These are phyloP conservation scores for Tetropium fuscum DNA, from an alignment of 2,888 invertebrate genomes.

Conservation along the genomic window DNA sequence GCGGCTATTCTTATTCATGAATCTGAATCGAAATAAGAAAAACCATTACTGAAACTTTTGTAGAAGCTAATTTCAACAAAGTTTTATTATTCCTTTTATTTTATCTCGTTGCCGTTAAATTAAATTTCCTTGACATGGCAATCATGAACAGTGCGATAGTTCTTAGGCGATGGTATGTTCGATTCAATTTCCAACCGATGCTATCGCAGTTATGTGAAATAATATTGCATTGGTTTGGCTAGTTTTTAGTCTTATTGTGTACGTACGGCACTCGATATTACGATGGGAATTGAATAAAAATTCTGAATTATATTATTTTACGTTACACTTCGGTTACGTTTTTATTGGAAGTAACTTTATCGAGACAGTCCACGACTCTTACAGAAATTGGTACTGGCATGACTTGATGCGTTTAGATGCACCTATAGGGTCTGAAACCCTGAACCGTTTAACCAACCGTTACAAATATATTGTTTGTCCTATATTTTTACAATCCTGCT, in stretches of 20 bases:
- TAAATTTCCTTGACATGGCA: slow-evolving; percentile 40
- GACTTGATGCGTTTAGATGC: no score
- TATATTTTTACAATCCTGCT: no score
- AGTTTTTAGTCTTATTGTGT: slow-evolving; percentile 26
- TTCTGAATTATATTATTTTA: slow-evolving; percentile 31
- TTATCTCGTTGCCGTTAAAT: slow-evolving; percentile 39
- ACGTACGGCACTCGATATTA: slow-evolving; percentile 13
- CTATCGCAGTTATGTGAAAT: slow-evolving; percentile 39
- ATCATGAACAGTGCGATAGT: slow-evolving; percentile 40
- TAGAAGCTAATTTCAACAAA: slow-evolving; percentile 35
- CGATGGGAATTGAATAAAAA: slow-evolving; percentile 26
- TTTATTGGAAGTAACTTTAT: background rate
- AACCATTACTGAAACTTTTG: slow-evolving; percentile 19
- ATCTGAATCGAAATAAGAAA: slow-evolving; percentile 8
- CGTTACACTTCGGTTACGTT: slow-evolving; percentile 9
- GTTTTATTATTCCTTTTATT: slow-evolving; percentile 38
- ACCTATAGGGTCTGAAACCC: no score
- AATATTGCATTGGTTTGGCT: slow-evolving; percentile 29
- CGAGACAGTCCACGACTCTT: background rate
- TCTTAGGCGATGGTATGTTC: slow-evolving; percentile 37
- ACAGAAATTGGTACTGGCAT: background rate
- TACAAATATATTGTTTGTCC: no score
- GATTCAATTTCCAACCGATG: slow-evolving; percentile 49
- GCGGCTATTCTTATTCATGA: no score
- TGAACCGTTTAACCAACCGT: no score